phyloP scores from a whole-genome alignment of 2,797 vertebrate genomes.

The Bradypodion pumilum region DNA sequence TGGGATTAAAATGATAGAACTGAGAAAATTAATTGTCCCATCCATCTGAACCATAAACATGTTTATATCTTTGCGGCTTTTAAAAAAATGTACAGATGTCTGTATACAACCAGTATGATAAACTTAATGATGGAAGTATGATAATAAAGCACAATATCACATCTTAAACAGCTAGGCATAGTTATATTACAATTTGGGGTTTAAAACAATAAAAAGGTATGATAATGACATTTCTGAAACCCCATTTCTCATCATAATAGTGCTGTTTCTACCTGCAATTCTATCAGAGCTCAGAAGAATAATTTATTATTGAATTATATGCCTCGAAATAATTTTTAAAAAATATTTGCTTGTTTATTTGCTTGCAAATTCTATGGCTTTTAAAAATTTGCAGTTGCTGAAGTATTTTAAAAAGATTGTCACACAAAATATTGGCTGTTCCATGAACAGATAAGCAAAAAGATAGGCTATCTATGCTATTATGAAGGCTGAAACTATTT shows the following conservation, averaged over 20 bases:
- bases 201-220: slow-evolving; percentile 45
- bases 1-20: slow-evolving; percentile 39
- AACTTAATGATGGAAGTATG: slow-evolving; percentile 23
- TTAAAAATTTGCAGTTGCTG: slow-evolving; percentile 41
- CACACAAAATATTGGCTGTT: slow-evolving; percentile 57
- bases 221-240: too few relatives aligned
- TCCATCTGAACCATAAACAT: slow-evolving; percentile 52
- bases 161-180: slow-evolving; percentile 41
- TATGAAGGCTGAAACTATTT: slow-evolving; percentile 50
- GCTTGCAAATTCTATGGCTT: slow-evolving; percentile 55
- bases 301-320: slow-evolving; percentile 40
- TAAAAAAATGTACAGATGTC: slow-evolving; percentile 50
- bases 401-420: slow-evolving; percentile 56
- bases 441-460: slow-evolving; percentile 44
- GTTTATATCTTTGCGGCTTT: slow-evolving; percentile 67
- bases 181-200: slow-evolving; percentile 22
- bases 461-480: slow-evolving; percentile 45
- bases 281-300: neutral
- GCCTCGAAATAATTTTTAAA: slow-evolving; percentile 6
- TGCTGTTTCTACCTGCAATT: too few relatives aligned
- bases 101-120: slow-evolving; percentile 56
- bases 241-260: too few relatives aligned
- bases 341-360: neutral
- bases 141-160: slow-evolving; percentile 1
- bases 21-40: slow-evolving; percentile 56